Conservation (phyloP, 2,113 vertebrate genomes). For the Xyrauchen texanus region DNA sequence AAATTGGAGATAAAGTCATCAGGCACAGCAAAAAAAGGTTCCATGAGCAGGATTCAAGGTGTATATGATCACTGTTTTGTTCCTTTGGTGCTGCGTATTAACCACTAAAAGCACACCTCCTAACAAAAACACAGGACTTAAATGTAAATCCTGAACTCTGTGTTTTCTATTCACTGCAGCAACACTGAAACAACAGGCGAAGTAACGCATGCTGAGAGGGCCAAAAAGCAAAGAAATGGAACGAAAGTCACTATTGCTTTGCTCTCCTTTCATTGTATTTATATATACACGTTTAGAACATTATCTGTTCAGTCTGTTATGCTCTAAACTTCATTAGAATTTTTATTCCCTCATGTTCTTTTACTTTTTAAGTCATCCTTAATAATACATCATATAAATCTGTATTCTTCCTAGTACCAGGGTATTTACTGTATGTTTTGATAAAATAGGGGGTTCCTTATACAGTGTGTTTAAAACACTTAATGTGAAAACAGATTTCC, state of each 20-base stretch:
- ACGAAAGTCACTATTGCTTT: neutral
- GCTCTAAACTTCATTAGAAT: neutral
- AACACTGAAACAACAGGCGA: slow-evolving; percentile 40
- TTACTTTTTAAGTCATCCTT: too few species aligned
- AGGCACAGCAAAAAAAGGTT: slow-evolving; percentile 22
- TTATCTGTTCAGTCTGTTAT: neutral
- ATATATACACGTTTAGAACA: neutral
- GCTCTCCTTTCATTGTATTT: neutral
- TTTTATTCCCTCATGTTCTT: neutral
- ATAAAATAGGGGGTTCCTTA: too few species aligned
- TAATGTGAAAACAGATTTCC: slow-evolving; percentile 71
- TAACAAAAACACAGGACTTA: slow-evolving; percentile 40
- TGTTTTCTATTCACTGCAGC: slow-evolving; percentile 31
- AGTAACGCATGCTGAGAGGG: slow-evolving; percentile 34
- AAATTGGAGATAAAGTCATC: slow-evolving; percentile 53
- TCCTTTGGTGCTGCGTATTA: slow-evolving; percentile 24
- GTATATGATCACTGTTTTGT: slow-evolving; percentile 20
- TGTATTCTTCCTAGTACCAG: too few species aligned
- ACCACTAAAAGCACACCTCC: slow-evolving; percentile 36
- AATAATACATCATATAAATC: too few species aligned
- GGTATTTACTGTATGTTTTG: too few species aligned
- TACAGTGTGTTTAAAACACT: neutral
- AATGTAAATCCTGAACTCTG: slow-evolving; percentile 40
- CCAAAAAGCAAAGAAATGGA: slow-evolving; percentile 7
- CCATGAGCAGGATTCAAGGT: slow-evolving; percentile 8